phyloP scores from a whole-genome alignment of 2,797 vertebrate species.

The Leucoraja ocellata region DNA sequence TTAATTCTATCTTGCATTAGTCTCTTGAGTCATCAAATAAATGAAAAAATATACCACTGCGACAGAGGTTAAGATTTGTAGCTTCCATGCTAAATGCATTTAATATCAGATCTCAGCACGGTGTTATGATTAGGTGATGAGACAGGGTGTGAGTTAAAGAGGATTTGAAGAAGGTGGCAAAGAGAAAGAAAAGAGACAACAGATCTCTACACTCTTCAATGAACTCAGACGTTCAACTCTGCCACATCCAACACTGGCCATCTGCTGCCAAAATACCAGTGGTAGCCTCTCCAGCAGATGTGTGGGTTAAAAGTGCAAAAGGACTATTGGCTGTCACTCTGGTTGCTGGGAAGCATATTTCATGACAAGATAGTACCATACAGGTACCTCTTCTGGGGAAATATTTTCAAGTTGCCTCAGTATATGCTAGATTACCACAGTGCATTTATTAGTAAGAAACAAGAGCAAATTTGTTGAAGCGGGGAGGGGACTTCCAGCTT shows the following conservation, averaged over 20 bases:
- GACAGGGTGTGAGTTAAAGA: not conserved
- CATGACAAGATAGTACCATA: not conserved
- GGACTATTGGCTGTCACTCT: not conserved
- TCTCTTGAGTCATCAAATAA: not conserved
- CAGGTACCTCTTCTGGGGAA: not conserved
- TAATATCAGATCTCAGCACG: not conserved
- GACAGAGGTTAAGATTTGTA: not conserved
- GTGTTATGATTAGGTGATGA: not conserved
- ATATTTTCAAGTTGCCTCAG: not conserved
- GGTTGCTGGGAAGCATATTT: not conserved
- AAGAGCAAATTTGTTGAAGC: not conserved
- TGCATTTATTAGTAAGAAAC: not conserved
- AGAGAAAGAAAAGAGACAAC: not conserved
- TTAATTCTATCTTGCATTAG: not conserved
- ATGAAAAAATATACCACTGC: not conserved
- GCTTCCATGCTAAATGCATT: not conserved
- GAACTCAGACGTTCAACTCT: not conserved
- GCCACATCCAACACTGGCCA: not conserved
- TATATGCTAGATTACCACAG: not conserved
- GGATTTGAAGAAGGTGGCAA: not conserved
- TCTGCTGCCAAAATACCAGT: not conserved
- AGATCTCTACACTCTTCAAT: not conserved
- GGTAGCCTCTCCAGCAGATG: not conserved
- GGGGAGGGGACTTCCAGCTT: not conserved
- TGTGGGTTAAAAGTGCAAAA: not conserved